Conservation (phyloP, 1,140 invertebrate species). For the Cydia splendana region DNA sequence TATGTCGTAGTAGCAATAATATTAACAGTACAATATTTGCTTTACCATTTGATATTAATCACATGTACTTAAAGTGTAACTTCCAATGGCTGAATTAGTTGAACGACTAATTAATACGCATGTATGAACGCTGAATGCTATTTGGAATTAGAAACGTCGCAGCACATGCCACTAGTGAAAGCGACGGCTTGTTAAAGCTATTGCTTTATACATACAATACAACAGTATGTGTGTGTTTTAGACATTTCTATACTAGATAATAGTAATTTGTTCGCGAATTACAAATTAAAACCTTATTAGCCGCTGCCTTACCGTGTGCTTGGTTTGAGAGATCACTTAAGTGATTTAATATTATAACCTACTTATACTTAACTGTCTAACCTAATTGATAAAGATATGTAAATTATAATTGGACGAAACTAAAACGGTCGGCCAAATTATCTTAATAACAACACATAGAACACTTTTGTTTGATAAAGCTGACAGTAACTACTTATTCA, state of each 20-base stretch:
- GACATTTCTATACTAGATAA: neutral
- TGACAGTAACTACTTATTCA: neutral
- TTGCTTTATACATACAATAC: slow-evolving; percentile 6
- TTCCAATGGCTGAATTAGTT: neutral
- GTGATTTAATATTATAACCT: slow-evolving; percentile 18
- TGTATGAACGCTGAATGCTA: slow-evolving; percentile 10
- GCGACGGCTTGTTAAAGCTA: neutral
- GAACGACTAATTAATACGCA: neutral
- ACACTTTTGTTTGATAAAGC: slow-evolving; percentile 15
- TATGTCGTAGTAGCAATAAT: too few relatives aligned
- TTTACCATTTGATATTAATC: too few relatives aligned
- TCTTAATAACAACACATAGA: slow-evolving; percentile 23
- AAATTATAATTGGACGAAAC: slow-evolving; percentile 31
- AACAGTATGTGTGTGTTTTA: neutral
- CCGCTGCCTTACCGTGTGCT: slow-evolving; percentile 7
- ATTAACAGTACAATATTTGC: too few relatives aligned
- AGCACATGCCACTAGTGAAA: slow-evolving; percentile 4
- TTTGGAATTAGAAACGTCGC: slow-evolving; percentile 2
- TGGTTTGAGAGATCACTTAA: slow-evolving; percentile 21
- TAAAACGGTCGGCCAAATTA: slow-evolving; percentile 29
- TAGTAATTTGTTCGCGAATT: neutral
- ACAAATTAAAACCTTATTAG: neutral
- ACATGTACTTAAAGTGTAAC: neutral
- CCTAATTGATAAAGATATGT: slow-evolving; percentile 29
- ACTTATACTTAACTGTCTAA: slow-evolving; percentile 18